Conservation (phyloP, 1,140 invertebrate genomes). For the Bombus confusus region DNA sequence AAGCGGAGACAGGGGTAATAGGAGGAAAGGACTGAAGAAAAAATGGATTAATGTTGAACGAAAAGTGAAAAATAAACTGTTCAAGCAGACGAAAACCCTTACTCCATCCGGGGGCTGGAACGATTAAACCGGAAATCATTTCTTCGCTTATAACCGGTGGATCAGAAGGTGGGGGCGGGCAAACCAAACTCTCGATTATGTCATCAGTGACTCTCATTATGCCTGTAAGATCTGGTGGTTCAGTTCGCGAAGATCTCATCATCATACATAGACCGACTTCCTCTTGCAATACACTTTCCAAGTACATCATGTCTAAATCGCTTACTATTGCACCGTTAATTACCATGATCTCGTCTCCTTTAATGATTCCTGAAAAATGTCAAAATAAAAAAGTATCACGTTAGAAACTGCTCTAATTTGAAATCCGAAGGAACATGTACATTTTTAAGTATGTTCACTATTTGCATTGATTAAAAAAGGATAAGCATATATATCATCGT, state of each 20-base stretch:
- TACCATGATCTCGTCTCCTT: slow-evolving; percentile 99
- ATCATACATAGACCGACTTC: slow-evolving; percentile 98
- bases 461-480: too few species aligned
- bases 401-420: background rate
- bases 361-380: slow-evolving; percentile 91
- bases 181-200: slow-evolving; percentile 97
- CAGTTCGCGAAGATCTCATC: slow-evolving; percentile 97
- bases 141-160: slow-evolving; percentile 96
- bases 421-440: too few species aligned
- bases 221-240: slow-evolving; percentile 93
- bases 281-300: slow-evolving; percentile 97
- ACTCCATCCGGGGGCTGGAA: slow-evolving; percentile 96
- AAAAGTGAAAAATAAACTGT: background rate
- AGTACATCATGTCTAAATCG: slow-evolving; percentile 99
- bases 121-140: slow-evolving; percentile 97
- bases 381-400: background rate
- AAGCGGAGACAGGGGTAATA: background rate
- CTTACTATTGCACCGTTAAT: slow-evolving; percentile 99
- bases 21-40: background rate
- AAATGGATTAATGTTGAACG: background rate
- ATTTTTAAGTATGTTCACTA: too few species aligned
- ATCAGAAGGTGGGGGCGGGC: slow-evolving; percentile 96
- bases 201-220: slow-evolving; percentile 93
- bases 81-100: slow-evolving; percentile 78
- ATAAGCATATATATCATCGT: too few species aligned